These are phyloP conservation scores for Leptopilina syphax DNA, from an alignment of 2,888 invertebrate species.

Conservation along the genomic window DNA sequence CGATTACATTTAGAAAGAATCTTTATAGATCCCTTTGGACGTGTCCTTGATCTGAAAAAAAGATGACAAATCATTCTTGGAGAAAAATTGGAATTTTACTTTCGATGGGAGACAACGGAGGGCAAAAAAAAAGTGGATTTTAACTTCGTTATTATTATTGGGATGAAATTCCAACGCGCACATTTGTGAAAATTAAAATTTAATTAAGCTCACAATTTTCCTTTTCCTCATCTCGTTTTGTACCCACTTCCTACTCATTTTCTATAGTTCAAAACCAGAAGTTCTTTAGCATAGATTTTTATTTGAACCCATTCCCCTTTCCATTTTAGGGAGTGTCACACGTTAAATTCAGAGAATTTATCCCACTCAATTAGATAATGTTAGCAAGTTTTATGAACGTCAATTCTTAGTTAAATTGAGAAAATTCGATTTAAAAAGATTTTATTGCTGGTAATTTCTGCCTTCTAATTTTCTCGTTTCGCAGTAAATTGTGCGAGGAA, in stretches of 20 bases:
- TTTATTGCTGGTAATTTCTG: slow-evolving; percentile 12
- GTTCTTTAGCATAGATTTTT: not conserved
- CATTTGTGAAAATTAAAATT: slow-evolving; percentile 58
- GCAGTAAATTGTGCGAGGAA: not conserved
- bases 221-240: not conserved
- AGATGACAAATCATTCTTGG: slow-evolving; percentile 17
- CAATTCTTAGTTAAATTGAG: not conserved
- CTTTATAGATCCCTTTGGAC: not conserved
- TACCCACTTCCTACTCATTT: too few relatives aligned
- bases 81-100: slow-evolving; percentile 18
- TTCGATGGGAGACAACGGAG: not conserved
- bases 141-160: not conserved
- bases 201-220: slow-evolving; percentile 55
- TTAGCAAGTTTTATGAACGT: slow-evolving; percentile 8
- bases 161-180: slow-evolving; percentile 4
- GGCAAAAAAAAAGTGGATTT: not conserved
- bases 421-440: slow-evolving; percentile 12
- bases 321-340: not conserved
- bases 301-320: not conserved
- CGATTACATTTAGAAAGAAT: slow-evolving; percentile 18
- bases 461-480: not conserved
- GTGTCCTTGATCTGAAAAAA: slow-evolving; percentile 5
- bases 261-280: not conserved
- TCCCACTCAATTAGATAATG: slow-evolving; percentile 54
- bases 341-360: slow-evolving; percentile 45